Percentiles rank a stretch among this genome's conserved stretches.
These are phyloP conservation scores for Neoitamus cyanurus DNA, from an alignment of 2,888 invertebrate species.

Conservation along the genomic window DNA sequence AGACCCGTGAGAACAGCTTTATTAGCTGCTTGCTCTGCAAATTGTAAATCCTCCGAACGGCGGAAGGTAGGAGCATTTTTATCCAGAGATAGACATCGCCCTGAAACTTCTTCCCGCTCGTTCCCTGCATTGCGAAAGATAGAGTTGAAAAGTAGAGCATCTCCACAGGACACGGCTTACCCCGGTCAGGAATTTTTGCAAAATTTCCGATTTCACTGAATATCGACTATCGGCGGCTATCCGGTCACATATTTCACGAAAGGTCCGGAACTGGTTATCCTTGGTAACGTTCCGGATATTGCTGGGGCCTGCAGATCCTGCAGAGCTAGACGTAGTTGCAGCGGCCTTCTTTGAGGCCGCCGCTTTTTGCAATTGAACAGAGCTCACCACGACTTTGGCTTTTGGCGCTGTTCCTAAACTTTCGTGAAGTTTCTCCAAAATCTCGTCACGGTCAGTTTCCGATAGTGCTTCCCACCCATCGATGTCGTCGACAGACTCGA, in stretches of 20 bases:
- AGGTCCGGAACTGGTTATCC: constrained; percentile 81
- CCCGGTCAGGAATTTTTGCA: constrained; percentile 75
- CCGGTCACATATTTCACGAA: constrained; percentile 80
- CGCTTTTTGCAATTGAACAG: neutral
- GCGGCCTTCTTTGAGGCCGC: neutral
- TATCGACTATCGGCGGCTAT: constrained; percentile 84
- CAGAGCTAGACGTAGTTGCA: neutral
- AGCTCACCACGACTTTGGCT: neutral
- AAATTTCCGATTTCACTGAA: constrained; percentile 80
- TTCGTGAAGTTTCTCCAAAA: constrained; percentile 64
- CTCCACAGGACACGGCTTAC: constrained; percentile 55
- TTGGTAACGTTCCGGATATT: constrained; percentile 61
- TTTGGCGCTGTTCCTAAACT: constrained; percentile 1
- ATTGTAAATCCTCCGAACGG: constrained; percentile 88
- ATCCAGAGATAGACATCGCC: constrained; percentile 85
- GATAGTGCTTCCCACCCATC: constrained; percentile 78
- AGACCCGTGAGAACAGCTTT: constrained; percentile 87
- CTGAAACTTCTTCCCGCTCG: constrained; percentile 74
- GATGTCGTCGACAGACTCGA: constrained; percentile 82
- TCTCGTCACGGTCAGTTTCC: constrained; percentile 74
- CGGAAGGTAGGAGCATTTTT: constrained; percentile 83
- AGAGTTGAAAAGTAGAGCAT: constrained; percentile 50
- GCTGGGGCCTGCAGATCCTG: neutral
- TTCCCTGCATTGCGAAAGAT: constrained; percentile 61
- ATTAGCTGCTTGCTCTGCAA: constrained; percentile 91